Conservation (phyloP, 2,797 vertebrate genomes). For the Bradypodion ventrale region DNA sequence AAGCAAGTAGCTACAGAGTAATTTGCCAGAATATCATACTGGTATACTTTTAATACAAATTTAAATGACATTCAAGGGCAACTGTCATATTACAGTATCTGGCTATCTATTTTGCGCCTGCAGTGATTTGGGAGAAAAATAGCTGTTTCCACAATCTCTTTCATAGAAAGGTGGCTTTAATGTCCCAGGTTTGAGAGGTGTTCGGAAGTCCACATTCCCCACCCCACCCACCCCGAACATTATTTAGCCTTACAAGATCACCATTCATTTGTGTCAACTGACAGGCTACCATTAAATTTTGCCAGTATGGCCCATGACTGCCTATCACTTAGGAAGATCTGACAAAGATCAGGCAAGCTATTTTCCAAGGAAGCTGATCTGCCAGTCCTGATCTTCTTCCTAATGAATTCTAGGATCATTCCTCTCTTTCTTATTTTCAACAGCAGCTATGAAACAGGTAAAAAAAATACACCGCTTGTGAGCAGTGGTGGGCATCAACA, state of each 20-base stretch:
- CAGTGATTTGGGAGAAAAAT: too few species aligned
- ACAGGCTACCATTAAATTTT: neutral
- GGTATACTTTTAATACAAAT: too few species aligned
- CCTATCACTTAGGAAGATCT: neutral
- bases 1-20: too few species aligned
- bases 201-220: neutral
- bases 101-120: too few species aligned
- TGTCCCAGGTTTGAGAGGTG: too few species aligned
- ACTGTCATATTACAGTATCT: too few species aligned
- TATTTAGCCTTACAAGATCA: neutral
- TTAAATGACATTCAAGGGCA: too few species aligned
- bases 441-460: neutral
- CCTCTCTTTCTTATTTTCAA: neutral
- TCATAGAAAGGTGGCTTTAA: too few species aligned
- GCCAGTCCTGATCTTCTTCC: neutral
- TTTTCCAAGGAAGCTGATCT: neutral
- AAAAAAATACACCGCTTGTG: too few species aligned
- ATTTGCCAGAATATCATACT: too few species aligned
- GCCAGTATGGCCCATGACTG: neutral
- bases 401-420: neutral
- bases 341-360: neutral
- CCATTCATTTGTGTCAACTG: neutral
- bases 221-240: neutral
- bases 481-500: too few species aligned
- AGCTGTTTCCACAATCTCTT: too few species aligned